phyloP scores from a whole-genome alignment of 2,888 invertebrate genomes.

The Leucozona laternaria region DNA sequence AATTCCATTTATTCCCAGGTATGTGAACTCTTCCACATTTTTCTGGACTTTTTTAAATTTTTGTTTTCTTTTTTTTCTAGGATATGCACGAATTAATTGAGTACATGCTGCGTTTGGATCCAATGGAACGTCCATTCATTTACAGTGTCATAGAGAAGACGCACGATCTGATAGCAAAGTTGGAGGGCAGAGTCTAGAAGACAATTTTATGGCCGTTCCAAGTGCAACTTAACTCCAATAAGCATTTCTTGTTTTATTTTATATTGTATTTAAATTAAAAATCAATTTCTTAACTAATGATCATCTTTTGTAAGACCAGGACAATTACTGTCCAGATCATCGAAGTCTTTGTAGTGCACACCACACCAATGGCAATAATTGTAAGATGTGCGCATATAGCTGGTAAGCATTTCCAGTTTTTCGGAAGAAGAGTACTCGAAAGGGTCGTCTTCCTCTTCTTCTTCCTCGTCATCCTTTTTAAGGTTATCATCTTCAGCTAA shows the following conservation, averaged over 20 bases:
- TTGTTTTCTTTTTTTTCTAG: conserved; percentile 80
- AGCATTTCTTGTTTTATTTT: conserved; percentile 27
- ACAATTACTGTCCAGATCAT: conserved; percentile 87
- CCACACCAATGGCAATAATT: conserved; percentile 93
- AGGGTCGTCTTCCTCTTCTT: conserved; percentile 72
- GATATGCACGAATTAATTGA: conserved; percentile 88
- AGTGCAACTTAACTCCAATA: conserved; percentile 45
- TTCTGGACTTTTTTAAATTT: not conserved
- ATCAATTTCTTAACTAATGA: conserved; percentile 83
- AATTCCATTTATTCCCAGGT: conserved; percentile 87
- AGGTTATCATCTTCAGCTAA: conserved; percentile 72
- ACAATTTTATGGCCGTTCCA: not conserved
- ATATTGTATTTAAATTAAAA: conserved; percentile 60
- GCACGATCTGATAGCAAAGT: conserved; percentile 85
- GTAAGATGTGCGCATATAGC: conserved; percentile 88
- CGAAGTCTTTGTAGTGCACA: conserved; percentile 86
- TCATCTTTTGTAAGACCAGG: conserved; percentile 88
- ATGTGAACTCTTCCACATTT: not conserved
- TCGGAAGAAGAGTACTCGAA: conserved; percentile 82
- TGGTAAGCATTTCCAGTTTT: conserved; percentile 86
- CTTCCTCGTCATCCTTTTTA: conserved; percentile 81
- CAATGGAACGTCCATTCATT: conserved; percentile 90
- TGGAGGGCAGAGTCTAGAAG: conserved; percentile 85
- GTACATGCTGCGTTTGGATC: conserved; percentile 90
- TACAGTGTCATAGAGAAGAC: conserved; percentile 88